phyloP scores from a whole-genome alignment of 2,797 vertebrate species.

The Serranus cabrilla region DNA sequence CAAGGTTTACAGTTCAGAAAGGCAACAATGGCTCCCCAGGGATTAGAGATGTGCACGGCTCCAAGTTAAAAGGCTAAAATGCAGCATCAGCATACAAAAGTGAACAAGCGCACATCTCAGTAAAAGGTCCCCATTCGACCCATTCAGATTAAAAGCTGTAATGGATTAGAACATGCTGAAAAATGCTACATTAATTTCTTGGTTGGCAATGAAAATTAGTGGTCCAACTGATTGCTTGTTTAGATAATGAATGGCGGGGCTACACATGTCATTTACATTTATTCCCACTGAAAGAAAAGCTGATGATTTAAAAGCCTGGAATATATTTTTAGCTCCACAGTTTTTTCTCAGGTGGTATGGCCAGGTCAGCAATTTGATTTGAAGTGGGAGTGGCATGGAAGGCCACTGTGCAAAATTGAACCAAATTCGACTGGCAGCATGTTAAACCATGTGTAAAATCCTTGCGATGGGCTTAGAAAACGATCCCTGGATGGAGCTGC shows the following conservation, averaged over 20 bases:
- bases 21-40: slow-evolving; percentile 63
- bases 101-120: slow-evolving; percentile 16
- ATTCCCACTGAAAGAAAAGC: slow-evolving; percentile 29
- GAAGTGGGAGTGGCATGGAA: slow-evolving; percentile 74
- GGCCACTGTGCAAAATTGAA: slow-evolving; percentile 81
- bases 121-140: slow-evolving; percentile 28
- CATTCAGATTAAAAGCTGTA: slow-evolving; percentile 43
- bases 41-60: slow-evolving; percentile 62
- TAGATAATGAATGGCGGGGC: slow-evolving; percentile 25
- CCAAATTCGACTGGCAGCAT: slow-evolving; percentile 81
- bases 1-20: slow-evolving; percentile 77
- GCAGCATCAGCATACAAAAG: slow-evolving; percentile 60
- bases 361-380: slow-evolving; percentile 75
- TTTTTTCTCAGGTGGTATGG: slow-evolving; percentile 66
- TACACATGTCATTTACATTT: slow-evolving; percentile 19
- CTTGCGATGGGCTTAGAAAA: slow-evolving; percentile 77
- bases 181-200: slow-evolving; percentile 35
- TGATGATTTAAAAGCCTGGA: slow-evolving; percentile 27
- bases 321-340: slow-evolving; percentile 49
- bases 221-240: slow-evolving; percentile 42
- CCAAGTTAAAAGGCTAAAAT: slow-evolving; percentile 62
- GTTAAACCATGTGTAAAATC: slow-evolving; percentile 87
- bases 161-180: slow-evolving; percentile 35
- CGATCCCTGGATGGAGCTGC: slow-evolving; percentile 71
- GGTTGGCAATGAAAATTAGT: slow-evolving; percentile 36